Conservation (phyloP, 1,140 invertebrate species). For the Zaprionus vittiger region DNA sequence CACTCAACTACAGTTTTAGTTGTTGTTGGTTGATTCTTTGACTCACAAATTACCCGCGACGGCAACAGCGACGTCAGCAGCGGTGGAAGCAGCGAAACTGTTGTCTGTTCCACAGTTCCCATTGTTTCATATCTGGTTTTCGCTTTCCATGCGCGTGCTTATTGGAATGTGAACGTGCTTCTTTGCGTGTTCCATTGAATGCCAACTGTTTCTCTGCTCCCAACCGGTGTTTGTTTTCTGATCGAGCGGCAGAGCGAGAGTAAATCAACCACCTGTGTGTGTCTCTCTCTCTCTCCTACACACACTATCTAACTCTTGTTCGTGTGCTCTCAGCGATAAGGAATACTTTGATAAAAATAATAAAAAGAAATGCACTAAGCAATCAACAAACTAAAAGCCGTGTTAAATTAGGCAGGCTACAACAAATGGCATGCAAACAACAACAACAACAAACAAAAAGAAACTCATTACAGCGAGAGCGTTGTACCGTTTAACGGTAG, state of each 20-base stretch:
- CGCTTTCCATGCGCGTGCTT: slow-evolving; percentile 66
- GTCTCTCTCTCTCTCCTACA: background rate
- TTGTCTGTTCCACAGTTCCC: slow-evolving; percentile 67
- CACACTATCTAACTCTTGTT: slow-evolving; percentile 2
- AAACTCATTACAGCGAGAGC: slow-evolving; percentile 63
- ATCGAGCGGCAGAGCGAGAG: slow-evolving; percentile 33
- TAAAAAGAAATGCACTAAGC: slow-evolving; percentile 35
- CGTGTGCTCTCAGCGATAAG: slow-evolving; percentile 31
- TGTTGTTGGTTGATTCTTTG: slow-evolving; percentile 67
- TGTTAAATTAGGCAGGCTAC: slow-evolving; percentile 65
- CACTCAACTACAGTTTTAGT: slow-evolving; percentile 33
- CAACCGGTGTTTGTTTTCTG: slow-evolving; percentile 78
- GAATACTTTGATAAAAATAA: slow-evolving; percentile 13
- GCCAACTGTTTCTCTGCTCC: slow-evolving; percentile 20
- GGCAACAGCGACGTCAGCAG: slow-evolving; percentile 50
- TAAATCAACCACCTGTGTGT: slow-evolving; percentile 40
- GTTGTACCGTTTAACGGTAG: slow-evolving; percentile 63
- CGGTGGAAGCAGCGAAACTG: slow-evolving; percentile 59
- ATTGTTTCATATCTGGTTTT: slow-evolving; percentile 75
- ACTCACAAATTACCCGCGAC: slow-evolving; percentile 76
- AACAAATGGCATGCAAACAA: slow-evolving; percentile 67
- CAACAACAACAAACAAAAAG: slow-evolving; percentile 57
- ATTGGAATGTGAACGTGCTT: slow-evolving; percentile 32
- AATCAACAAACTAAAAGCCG: slow-evolving; percentile 56
- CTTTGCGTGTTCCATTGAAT: slow-evolving; percentile 26